These are phyloP conservation scores for Hydroisotoma schaefferi DNA, from an alignment of 2,888 invertebrate species.

Conservation along the genomic window DNA sequence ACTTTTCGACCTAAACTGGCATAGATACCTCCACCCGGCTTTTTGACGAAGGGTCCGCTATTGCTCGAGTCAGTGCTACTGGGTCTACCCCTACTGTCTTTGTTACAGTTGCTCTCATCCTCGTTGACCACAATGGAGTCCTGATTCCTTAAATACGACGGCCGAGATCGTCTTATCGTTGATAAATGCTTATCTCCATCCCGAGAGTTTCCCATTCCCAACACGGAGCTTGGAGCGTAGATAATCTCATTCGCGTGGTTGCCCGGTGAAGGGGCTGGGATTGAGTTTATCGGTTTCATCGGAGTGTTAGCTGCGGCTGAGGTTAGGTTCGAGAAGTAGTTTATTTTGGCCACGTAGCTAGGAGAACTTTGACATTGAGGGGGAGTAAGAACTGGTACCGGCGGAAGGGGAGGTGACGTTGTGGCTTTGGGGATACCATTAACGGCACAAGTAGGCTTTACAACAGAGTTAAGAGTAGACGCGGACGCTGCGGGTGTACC, in stretches of 20 bases:
- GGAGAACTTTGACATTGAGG: not conserved
- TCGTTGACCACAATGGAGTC: conserved; percentile 26
- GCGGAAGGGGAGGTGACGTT: not conserved
- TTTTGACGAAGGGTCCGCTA: conserved; percentile 15
- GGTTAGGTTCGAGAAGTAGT: conserved; percentile 42
- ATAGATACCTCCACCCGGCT: conserved; percentile 33
- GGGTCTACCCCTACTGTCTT: conserved; percentile 7
- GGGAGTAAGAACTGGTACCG: not conserved
- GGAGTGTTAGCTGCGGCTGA: conserved; percentile 13
- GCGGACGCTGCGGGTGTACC: not conserved
- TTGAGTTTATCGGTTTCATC: conserved; percentile 46
- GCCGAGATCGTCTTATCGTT: conserved; percentile 43
- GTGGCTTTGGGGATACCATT: conserved; percentile 46
- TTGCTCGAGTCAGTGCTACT: not conserved
- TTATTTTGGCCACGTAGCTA: conserved; percentile 46
- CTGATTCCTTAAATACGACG: conserved; percentile 23
- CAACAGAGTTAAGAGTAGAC: not conserved
- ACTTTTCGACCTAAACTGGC: conserved; percentile 40
- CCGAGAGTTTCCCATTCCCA: conserved; percentile 1
- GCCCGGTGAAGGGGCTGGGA: conserved; percentile 39
- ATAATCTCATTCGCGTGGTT: conserved; percentile 40
- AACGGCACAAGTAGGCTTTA: conserved; percentile 46
- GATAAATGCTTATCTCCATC: conserved; percentile 30
- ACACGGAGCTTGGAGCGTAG: conserved; percentile 37
- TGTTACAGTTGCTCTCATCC: conserved; percentile 26